Evolutionary conservation across 2,113 vertebrate genomes (phyloP).

Genomic region (Ibidorhyncha struthersii): DNA sequence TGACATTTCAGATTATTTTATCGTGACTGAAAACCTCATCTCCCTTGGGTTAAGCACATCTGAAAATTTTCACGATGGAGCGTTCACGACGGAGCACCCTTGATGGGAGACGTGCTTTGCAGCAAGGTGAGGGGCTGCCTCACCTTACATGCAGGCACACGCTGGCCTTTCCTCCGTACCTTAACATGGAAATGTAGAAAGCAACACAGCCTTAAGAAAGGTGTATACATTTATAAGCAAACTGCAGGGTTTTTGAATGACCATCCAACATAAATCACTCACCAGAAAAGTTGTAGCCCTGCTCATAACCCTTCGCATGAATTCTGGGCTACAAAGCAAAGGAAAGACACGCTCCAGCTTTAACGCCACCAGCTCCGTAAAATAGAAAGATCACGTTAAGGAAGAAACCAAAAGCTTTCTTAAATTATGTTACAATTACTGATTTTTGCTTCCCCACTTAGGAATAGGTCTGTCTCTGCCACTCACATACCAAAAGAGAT

Average conservation of each 20-base stretch:
- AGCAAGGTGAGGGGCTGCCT: background rate
- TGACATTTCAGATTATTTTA: background rate
- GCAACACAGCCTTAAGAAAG: background rate
- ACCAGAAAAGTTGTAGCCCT: background rate
- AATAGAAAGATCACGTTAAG: background rate
- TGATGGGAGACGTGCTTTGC: background rate
- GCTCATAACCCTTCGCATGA: rapidly evolving
- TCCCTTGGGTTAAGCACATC: background rate
- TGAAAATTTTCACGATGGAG: background rate
- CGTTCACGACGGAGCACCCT: background rate
- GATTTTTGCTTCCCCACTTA: background rate
- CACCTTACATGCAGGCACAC: background rate
- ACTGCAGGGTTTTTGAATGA: background rate
- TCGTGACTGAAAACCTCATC: background rate
- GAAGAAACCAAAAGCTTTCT: background rate
- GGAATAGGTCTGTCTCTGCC: background rate
- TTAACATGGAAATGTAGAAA: background rate
- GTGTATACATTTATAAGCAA: rapidly evolving
- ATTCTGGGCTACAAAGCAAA: background rate
- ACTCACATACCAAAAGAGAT: rapidly evolving
- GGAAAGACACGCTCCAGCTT: background rate
- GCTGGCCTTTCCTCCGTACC: background rate
- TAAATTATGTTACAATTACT: background rate
- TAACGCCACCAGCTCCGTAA: background rate
- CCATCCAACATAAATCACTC: background rate